Conservation (phyloP, 1,140 invertebrate genomes). For the Cotesia vestalis region DNA sequence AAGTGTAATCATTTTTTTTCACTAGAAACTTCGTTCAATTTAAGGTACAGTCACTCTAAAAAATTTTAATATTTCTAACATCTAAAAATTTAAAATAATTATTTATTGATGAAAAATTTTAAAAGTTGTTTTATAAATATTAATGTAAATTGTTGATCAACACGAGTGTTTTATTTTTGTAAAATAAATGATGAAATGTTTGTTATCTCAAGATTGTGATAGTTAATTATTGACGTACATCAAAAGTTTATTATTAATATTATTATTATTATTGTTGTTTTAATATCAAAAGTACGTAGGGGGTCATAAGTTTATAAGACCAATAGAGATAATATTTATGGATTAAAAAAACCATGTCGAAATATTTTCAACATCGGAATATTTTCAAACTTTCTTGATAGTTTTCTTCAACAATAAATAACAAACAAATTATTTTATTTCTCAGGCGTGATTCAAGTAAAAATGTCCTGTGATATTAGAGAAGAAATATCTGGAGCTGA, state of each 20-base stretch:
- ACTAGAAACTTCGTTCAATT: no score
- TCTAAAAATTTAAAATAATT: no score
- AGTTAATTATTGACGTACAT: conserved; percentile 7
- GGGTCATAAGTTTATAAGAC: conserved; percentile 59
- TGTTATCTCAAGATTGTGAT: conserved; percentile 14
- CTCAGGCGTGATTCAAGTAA: neutral
- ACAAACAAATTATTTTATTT: conserved; percentile 20
- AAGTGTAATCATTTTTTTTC: no score
- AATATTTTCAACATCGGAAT: conserved; percentile 44
- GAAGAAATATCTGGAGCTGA: conserved; percentile 35
- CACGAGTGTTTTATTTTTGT: neutral
- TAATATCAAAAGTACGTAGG: conserved; percentile 25
- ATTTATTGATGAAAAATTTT: no score
- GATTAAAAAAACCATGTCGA: conserved; percentile 44
- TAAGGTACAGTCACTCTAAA: no score
- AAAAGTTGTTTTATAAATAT: no score
- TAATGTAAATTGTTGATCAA: neutral
- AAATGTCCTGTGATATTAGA: conserved; percentile 43
- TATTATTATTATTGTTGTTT: neutral
- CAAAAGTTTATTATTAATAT: conserved; percentile 1
- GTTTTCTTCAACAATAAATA: neutral
- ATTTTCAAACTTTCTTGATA: no score
- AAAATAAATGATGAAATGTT: conserved; percentile 22
- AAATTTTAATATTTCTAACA: no score
- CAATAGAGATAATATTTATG: conserved; percentile 45